Percentiles rank a stretch among this genome's conserved stretches.
Conservation (phyloP, 2,888 invertebrate genomes). For the Zhuqinia jingwanae region DNA sequence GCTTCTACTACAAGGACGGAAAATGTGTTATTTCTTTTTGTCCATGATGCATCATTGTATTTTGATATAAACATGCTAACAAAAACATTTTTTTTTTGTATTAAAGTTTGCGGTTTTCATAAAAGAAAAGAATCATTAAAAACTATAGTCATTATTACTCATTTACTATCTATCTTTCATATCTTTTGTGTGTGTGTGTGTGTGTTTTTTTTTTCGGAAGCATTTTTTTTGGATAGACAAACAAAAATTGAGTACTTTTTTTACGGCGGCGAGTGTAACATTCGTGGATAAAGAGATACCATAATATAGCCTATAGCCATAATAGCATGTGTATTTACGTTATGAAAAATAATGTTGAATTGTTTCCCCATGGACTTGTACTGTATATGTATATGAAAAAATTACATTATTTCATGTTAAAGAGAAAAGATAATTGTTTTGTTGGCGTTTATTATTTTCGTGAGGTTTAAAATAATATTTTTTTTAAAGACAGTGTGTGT, state of each 20-base stretch:
- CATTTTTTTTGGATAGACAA: neutral
- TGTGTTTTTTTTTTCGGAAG: too few species aligned
- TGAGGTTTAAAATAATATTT: neutral
- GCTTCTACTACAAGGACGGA: constrained; percentile 7
- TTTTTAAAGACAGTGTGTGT: too few species aligned
- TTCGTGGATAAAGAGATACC: too few species aligned
- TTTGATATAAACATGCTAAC: too few species aligned
- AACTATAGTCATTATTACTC: too few species aligned
- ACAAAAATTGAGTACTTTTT: neutral
- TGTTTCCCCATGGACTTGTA: neutral
- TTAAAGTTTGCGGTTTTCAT: constrained; percentile 19
- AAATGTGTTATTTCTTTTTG: too few species aligned
- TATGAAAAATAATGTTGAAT: constrained; percentile 9
- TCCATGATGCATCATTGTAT: too few species aligned
- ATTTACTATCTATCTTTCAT: too few species aligned
- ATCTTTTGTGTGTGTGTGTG: too few species aligned
- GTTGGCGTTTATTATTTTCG: constrained; percentile 10
- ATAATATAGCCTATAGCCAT: too few species aligned
- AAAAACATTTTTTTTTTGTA: neutral
- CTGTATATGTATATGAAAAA: neutral
- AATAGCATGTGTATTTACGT: too few species aligned
- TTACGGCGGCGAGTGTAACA: too few species aligned
- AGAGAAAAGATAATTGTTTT: neutral
- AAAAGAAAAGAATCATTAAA: constrained; percentile 21
- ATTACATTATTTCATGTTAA: neutral